Evolutionary conservation across 1,140 invertebrate species (phyloP).

Genomic region (Drosophila tsacasi): DNA sequence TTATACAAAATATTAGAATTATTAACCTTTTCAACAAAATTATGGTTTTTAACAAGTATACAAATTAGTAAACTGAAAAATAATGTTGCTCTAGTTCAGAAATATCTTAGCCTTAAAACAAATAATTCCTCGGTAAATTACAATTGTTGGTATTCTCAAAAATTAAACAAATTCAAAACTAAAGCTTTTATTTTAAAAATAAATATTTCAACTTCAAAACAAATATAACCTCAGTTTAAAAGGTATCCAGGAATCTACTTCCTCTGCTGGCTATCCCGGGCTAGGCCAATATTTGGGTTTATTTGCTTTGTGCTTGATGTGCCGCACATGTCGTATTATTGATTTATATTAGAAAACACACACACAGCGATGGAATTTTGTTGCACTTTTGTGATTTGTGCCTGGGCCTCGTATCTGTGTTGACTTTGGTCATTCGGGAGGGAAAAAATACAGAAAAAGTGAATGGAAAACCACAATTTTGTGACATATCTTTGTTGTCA

Average conservation of each 20-base stretch:
- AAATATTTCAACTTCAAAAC: not conserved
- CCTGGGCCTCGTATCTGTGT: not conserved
- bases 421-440: not conserved
- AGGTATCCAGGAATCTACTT: not conserved
- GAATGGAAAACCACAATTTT: constrained; percentile 16
- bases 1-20: not conserved
- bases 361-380: constrained; percentile 13
- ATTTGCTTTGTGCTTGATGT: constrained; percentile 47
- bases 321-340: constrained; percentile 70
- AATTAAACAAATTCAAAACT: too few relatives aligned
- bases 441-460: not conserved
- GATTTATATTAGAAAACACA: constrained; percentile 63
- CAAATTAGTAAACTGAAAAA: not conserved
- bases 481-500: constrained; percentile 14
- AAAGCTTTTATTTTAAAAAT: not conserved
- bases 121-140: not conserved
- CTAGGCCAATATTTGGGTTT: constrained; percentile 20
- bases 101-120: not conserved
- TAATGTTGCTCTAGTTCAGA: not conserved
- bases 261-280: not conserved
- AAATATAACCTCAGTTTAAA: not conserved
- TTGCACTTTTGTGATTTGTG: constrained; percentile 48
- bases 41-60: not conserved
- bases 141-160: not conserved
- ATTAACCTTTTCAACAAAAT: too few relatives aligned